Evolutionary conservation across 35 echinoderm and acorn worm genomes (phyloP).

Genomic region (Apostichopus parvimensis): DNA sequence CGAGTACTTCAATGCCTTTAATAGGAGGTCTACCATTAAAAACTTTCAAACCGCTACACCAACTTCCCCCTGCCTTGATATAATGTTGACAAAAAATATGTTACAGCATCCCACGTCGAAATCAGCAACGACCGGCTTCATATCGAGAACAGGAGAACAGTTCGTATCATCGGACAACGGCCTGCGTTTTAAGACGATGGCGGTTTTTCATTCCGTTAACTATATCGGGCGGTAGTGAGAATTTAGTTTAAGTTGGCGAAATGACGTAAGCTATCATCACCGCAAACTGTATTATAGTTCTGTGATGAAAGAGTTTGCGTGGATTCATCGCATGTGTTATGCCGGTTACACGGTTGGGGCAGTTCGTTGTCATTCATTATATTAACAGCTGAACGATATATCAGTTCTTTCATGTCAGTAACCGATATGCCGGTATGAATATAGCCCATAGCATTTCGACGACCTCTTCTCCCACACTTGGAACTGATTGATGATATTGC

Average conservation of each 20-base stretch:
- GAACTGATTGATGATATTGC: not conserved
- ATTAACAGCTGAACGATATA: constrained; percentile 15
- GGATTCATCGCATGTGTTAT: too few relatives aligned
- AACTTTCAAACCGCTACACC: too few relatives aligned
- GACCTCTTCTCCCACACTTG: constrained; percentile 4
- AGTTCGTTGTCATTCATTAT: not conserved
- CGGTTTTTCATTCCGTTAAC: not conserved
- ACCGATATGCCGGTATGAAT: not conserved
- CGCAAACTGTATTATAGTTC: too few relatives aligned
- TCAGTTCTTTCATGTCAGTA: constrained; percentile 12
- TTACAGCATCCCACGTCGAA: not conserved
- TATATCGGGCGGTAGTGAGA: not conserved
- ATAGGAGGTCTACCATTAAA: too few relatives aligned
- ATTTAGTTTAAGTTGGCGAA: not conserved
- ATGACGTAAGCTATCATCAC: too few relatives aligned
- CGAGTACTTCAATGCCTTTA: too few relatives aligned
- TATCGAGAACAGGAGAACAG: too few relatives aligned
- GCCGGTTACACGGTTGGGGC: too few relatives aligned
- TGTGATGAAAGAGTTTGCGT: too few relatives aligned
- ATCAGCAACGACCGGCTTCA: constrained; percentile 11
- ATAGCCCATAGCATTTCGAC: constrained; percentile 23
- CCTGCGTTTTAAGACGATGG: constrained; percentile 17
- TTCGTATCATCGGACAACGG: constrained; percentile 8
- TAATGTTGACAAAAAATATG: not conserved
- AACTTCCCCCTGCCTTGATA: too few relatives aligned